Conservation (phyloP, 1,140 invertebrate genomes). For the Drosophila virilis region DNA sequence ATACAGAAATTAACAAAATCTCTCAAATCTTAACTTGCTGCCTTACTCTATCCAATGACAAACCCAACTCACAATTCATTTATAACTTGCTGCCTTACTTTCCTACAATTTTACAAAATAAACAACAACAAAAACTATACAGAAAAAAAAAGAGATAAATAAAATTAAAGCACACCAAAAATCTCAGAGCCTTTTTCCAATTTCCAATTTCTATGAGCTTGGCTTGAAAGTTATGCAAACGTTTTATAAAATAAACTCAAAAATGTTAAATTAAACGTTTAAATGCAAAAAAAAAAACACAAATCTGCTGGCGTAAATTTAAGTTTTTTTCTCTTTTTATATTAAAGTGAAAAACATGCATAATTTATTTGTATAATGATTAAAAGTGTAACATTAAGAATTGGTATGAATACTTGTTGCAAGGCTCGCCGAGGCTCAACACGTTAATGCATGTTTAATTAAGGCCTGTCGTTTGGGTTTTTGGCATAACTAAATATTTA, state of each 20-base stretch:
- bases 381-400: slow-evolving; percentile 12
- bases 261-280: slow-evolving; percentile 66
- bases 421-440: slow-evolving; percentile 17
- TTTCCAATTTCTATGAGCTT: slow-evolving; percentile 74
- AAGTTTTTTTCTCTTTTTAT: slow-evolving; percentile 36
- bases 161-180: slow-evolving; percentile 20
- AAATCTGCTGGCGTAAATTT: slow-evolving; percentile 56
- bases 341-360: slow-evolving; percentile 34
- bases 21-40: slow-evolving; percentile 77
- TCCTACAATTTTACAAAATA: slow-evolving; percentile 56
- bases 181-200: slow-evolving; percentile 63
- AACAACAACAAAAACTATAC: slow-evolving; percentile 20
- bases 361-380: slow-evolving; percentile 46
- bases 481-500: slow-evolving; percentile 33
- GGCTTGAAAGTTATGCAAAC: slow-evolving; percentile 54
- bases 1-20: slow-evolving; percentile 55
- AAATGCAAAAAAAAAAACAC: slow-evolving; percentile 44
- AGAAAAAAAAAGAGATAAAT: not conserved
- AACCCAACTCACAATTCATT: slow-evolving; percentile 59
- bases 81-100: slow-evolving; percentile 77
- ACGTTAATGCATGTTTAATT: slow-evolving; percentile 50
- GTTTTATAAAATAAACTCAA: slow-evolving; percentile 33
- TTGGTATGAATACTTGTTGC: slow-evolving; percentile 22
- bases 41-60: slow-evolving; percentile 69
- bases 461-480: slow-evolving; percentile 28